These are phyloP conservation scores for Brachionus calyciflorus DNA, from an alignment of 1,140 invertebrate genomes.

Conservation along the genomic window DNA sequence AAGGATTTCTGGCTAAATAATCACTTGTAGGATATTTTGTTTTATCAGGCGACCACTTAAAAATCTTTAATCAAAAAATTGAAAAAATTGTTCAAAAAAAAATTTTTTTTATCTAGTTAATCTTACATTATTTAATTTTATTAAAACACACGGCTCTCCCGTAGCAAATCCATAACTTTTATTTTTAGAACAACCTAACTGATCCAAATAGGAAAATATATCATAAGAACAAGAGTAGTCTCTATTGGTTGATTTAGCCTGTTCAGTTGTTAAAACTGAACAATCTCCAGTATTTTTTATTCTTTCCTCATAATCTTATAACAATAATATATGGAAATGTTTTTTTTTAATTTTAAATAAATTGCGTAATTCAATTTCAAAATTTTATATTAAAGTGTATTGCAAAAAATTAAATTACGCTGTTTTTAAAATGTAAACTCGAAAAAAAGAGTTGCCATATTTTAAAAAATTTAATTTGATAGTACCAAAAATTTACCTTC, in stretches of 20 bases:
- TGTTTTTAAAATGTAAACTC: too few relatives aligned
- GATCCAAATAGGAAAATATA: not conserved
- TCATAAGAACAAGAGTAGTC: not conserved
- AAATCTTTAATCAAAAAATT: not conserved
- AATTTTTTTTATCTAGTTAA: not conserved
- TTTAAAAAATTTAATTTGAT: too few relatives aligned
- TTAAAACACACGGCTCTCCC: not conserved
- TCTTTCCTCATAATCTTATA: slow-evolving; percentile 25
- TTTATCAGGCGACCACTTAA: not conserved
- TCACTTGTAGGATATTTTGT: not conserved
- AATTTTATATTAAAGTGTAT: too few relatives aligned
- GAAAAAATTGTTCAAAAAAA: not conserved
- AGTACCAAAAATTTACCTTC: not conserved
- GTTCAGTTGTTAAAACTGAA: not conserved
- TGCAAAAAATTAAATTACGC: too few relatives aligned
- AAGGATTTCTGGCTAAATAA: not conserved
- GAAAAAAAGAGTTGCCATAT: too few relatives aligned
- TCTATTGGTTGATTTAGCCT: not conserved
- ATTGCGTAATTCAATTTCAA: too few relatives aligned
- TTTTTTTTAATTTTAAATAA: too few relatives aligned
- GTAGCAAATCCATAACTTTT: not conserved
- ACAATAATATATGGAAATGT: too few relatives aligned
- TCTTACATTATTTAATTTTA: slow-evolving; percentile 10
- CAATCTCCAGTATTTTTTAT: not conserved
- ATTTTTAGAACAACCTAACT: slow-evolving; percentile 19